Percentiles rank a stretch among this genome's conserved stretches.
phyloP scores from a whole-genome alignment of 2,113 vertebrate species.

The Mesoclemmys tuberculata region DNA sequence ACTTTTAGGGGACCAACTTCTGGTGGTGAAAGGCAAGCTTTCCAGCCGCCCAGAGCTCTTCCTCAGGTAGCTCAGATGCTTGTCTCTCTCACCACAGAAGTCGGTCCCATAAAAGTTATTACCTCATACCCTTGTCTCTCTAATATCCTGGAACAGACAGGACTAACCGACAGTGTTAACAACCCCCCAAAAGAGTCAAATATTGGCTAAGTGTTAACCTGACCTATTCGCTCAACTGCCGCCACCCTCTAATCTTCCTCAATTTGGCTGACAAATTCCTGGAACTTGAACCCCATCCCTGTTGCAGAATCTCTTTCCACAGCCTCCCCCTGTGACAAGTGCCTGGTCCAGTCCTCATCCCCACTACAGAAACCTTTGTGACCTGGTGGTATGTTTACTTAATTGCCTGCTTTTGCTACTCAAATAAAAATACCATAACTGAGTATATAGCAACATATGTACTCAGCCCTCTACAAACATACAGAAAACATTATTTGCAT shows the following conservation, averaged over 20 bases:
- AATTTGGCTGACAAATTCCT: background rate
- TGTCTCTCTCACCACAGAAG: background rate
- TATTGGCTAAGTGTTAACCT: background rate
- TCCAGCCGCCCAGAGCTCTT: background rate
- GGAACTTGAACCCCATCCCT: background rate
- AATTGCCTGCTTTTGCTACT: background rate
- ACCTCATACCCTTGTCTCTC: background rate
- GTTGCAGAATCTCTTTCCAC: background rate
- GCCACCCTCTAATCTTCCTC: background rate
- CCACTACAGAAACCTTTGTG: background rate
- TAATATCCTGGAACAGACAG: background rate
- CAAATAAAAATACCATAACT: background rate
- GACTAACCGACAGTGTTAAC: background rate
- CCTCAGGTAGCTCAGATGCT: background rate
- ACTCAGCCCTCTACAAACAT: background rate
- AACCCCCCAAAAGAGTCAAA: background rate
- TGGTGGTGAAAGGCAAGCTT: background rate
- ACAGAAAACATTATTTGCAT: background rate
- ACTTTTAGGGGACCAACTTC: background rate
- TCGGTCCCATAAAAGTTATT: background rate
- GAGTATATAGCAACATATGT: background rate
- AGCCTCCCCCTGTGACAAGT: background rate
- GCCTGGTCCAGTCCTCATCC: no score
- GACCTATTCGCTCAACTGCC: background rate
- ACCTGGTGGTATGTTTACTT: background rate